phyloP scores from a whole-genome alignment of 2,888 invertebrate genomes.

The Caenorhabditis sp. region DNA sequence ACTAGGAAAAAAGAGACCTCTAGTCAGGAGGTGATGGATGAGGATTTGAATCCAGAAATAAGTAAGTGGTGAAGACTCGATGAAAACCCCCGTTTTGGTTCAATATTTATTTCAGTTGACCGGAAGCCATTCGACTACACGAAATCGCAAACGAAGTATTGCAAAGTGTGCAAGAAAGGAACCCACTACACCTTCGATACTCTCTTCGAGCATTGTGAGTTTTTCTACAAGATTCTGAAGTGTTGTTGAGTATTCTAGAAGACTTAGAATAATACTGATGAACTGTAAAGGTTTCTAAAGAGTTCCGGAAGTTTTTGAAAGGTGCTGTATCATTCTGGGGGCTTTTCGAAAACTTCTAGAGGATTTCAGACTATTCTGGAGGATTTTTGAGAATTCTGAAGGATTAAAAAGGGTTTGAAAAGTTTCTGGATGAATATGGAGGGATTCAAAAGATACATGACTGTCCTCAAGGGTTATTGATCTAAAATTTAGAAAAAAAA shows the following conservation, averaged over 20 bases:
- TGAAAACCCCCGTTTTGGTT: not conserved
- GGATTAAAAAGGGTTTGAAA: too few relatives aligned
- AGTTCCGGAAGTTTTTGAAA: not conserved
- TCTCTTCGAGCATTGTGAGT: slow-evolving; percentile 49
- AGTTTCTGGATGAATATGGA: too few relatives aligned
- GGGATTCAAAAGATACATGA: too few relatives aligned
- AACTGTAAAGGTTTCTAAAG: too few relatives aligned
- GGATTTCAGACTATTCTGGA: not conserved
- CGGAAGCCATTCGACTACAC: slow-evolving; percentile 18
- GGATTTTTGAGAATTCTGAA: too few relatives aligned
- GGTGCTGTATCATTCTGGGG: not conserved
- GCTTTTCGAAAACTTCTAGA: too few relatives aligned
- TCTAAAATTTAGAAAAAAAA: too few relatives aligned
- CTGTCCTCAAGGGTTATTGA: too few relatives aligned
- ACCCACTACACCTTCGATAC: slow-evolving; percentile 36
- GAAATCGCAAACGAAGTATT: slow-evolving; percentile 16
- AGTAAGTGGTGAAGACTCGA: slow-evolving; percentile 3
- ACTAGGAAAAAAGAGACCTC: slow-evolving; percentile 51
- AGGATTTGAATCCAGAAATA: slow-evolving; percentile 12
- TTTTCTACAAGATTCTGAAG: too few relatives aligned
- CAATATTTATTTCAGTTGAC: slow-evolving; percentile 6
- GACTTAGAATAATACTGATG: too few relatives aligned
- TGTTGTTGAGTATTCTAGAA: too few relatives aligned
- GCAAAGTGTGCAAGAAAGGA: slow-evolving; percentile 51
- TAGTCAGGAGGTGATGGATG: slow-evolving; percentile 38